These are phyloP conservation scores for Prosapia bicincta DNA, from an alignment of 2,888 invertebrate genomes.

Conservation along the genomic window DNA sequence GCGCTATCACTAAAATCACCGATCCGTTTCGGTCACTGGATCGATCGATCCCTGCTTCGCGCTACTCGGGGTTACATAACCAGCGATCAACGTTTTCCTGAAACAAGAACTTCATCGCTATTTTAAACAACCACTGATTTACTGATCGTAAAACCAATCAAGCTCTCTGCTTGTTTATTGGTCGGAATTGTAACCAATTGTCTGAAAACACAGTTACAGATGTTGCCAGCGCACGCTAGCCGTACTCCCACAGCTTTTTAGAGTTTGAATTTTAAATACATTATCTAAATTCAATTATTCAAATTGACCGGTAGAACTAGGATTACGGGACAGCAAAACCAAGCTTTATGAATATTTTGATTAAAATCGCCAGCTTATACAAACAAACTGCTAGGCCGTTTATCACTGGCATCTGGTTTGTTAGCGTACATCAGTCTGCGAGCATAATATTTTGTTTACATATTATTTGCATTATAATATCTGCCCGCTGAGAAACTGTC, in stretches of 20 bases:
- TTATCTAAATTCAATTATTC: conserved; percentile 17
- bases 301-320: conserved; percentile 20
- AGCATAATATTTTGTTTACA: background rate
- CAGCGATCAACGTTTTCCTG: too few relatives aligned
- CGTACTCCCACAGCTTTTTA: background rate
- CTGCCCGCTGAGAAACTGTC: background rate
- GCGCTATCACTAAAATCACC: too few relatives aligned
- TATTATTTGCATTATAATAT: background rate
- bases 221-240: background rate
- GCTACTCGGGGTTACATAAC: too few relatives aligned
- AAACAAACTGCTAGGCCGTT: background rate
- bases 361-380: background rate
- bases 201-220: background rate
- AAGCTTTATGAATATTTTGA: background rate
- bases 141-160: too few relatives aligned
- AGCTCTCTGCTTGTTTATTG: too few relatives aligned
- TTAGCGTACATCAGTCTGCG: background rate
- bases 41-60: too few relatives aligned
- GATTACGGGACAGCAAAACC: background rate
- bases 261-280: background rate
- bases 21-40: too few relatives aligned
- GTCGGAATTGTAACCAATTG: background rate
- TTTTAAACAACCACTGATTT: too few relatives aligned
- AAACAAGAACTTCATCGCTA: too few relatives aligned
- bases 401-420: background rate